Evolutionary conservation across 2,113 vertebrate species (phyloP).

Genomic region (Triplophysa siluroides): DNA sequence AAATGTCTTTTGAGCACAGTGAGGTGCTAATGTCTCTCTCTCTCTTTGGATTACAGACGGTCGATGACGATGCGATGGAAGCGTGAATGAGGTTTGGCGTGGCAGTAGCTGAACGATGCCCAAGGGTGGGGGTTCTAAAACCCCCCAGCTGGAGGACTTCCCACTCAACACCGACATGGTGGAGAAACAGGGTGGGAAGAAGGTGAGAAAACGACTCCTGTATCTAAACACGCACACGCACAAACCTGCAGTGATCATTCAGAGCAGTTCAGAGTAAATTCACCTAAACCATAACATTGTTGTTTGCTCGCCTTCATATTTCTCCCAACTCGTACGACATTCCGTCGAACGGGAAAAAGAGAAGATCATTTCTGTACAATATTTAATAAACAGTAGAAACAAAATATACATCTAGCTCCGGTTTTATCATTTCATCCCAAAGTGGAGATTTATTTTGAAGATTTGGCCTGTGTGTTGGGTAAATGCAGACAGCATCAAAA

Average conservation of each 20-base stretch:
- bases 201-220: slow-evolving; percentile 75
- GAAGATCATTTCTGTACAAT: too few species aligned
- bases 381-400: too few species aligned
- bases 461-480: too few species aligned
- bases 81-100: slow-evolving; percentile 96
- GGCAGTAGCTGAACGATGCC: slow-evolving; percentile 99
- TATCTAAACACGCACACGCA: not conserved
- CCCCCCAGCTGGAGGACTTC: slow-evolving; percentile 96
- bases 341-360: too few species aligned
- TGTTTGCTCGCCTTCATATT: too few species aligned
- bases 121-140: slow-evolving; percentile 99
- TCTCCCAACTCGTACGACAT: not conserved
- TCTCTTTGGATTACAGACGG: slow-evolving; percentile 78
- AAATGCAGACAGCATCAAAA: not conserved
- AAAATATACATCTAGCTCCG: too few species aligned
- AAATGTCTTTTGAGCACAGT: slow-evolving; percentile 59
- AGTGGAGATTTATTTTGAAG: too few species aligned
- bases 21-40: slow-evolving; percentile 57
- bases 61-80: slow-evolving; percentile 95
- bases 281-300: not conserved
- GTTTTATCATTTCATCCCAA: too few species aligned
- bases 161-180: slow-evolving; percentile 99
- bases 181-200: slow-evolving; percentile 99
- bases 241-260: slow-evolving; percentile 16
- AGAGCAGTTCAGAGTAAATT: not conserved